phyloP scores from a whole-genome alignment of 30 jellyfish, hydroid and myxozoan genomes.

The Hydra vulgaris region DNA sequence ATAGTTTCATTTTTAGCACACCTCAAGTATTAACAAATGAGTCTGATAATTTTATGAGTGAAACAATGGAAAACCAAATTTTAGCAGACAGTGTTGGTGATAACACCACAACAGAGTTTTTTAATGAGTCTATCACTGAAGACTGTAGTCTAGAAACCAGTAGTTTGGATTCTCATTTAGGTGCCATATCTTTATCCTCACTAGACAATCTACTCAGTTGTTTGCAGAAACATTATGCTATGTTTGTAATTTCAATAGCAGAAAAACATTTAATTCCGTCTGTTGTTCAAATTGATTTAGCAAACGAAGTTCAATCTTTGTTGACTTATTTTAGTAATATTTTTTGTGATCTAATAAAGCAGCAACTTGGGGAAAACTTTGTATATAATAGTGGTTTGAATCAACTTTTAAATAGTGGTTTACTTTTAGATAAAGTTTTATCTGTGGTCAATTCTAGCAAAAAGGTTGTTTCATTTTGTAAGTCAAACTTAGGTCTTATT shows the following conservation, averaged over 20 bases:
- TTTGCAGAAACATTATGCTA: neutral
- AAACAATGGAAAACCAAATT: neutral
- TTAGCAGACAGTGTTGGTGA: neutral
- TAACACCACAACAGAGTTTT: neutral
- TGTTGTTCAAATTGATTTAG: neutral
- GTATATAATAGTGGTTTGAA: neutral
- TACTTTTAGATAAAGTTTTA: neutral
- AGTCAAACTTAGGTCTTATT: neutral
- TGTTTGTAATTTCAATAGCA: neutral
- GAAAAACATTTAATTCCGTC: neutral
- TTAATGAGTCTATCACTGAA: neutral
- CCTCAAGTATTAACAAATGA: neutral
- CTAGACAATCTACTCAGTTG: neutral
- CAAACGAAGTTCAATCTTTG: neutral
- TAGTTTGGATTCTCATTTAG: neutral
- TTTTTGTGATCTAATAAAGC: neutral
- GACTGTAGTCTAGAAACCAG: neutral
- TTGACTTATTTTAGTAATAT: neutral
- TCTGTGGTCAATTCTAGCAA: neutral
- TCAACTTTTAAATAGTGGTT: neutral
- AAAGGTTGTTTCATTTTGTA: neutral
- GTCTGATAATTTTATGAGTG: neutral
- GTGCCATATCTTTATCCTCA: neutral
- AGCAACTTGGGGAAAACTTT: neutral
- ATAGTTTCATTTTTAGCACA: neutral